Base-by-base conservation (phyloP, 2,888 invertebrate species). In the Dicranocentrus wangi region DNA sequence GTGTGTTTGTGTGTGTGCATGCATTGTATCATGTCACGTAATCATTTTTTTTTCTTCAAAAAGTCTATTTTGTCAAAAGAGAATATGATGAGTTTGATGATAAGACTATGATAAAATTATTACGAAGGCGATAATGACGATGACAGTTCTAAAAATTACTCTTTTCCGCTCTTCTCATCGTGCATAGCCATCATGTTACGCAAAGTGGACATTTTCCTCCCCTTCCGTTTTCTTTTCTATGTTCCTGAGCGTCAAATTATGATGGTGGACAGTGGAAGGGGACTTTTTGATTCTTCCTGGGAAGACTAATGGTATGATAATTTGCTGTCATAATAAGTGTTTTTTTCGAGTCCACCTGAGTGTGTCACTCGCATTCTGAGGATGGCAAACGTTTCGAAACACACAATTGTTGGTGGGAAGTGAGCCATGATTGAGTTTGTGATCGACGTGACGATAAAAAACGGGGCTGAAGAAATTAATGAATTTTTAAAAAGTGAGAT, bases 81-180 rank as follows among this genome's bases (percentile, higher is more conserved):
- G n/a, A n/a, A n/a, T n/a, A n/a, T n/a, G n/a, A n/a, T n/a, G 10
- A 5, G 8, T 13, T 58, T 58, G 19, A 32, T 17, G 39, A 63
- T 63, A 19, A 32, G 63, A 63, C 39, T 17, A 17, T 63, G 63
- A 63, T 28, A 63, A 63, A 32, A 39, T 28, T 28, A 58, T 63
- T 28, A 63, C 19, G 13, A 8, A n/a, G 39, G 32, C 19, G 15
- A 19, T 39, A 39, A 63, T 28, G 63, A 28, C 21, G 58, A 58
- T 58, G 58, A 58, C 25, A 25, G 55, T 55, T 55, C 17, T 5
- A 28, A 63, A 63, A 63, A 63, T 63, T 63, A 27, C 23, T 63
- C 63, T 63, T 63, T 63, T 63, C 63, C 63, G 63, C 63, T 39
- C 8, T 32, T 63, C 63, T 17, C 17, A 23, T n/a, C 2, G 10